Evolutionary conservation across 2,888 invertebrate species (phyloP).

Genomic region (Eristalinus aeneus): DNA sequence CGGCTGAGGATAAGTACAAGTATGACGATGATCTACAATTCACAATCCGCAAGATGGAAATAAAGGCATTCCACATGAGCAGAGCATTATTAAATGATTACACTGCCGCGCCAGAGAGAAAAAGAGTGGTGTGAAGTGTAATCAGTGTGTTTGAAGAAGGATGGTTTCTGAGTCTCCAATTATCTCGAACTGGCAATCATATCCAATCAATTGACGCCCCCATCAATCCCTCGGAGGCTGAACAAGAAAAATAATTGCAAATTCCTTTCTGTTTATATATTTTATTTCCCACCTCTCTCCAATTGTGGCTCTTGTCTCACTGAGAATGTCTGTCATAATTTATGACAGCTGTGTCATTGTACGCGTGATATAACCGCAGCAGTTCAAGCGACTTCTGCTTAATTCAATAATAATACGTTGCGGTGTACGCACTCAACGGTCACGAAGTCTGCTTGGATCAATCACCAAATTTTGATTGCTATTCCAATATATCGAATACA

Average conservation of each 20-base stretch:
- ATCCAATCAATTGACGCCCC: conserved; percentile 71
- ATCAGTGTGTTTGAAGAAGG: conserved; percentile 30
- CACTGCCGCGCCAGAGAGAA: conserved; percentile 25
- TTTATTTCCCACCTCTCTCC: not conserved
- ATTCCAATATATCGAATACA: too few relatives aligned
- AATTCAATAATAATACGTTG: conserved; percentile 62
- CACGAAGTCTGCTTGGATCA: not conserved
- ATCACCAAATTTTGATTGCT: not conserved
- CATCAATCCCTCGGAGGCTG: conserved; percentile 60
- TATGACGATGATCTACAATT: conserved; percentile 28
- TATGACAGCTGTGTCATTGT: not conserved
- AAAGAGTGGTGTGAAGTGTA: conserved; percentile 18
- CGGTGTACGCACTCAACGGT: conserved; percentile 17
- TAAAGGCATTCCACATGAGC: conserved; percentile 52
- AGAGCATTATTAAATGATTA: conserved; percentile 69
- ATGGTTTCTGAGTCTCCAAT: conserved; percentile 65
- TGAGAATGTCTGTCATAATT: not conserved
- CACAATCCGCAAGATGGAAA: conserved; percentile 57
- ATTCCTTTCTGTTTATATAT: conserved; percentile 12
- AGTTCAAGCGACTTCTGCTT: conserved; percentile 11
- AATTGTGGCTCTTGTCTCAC: not conserved
- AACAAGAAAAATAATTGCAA: conserved; percentile 40
- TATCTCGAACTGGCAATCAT: conserved; percentile 70
- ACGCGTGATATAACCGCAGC: conserved; percentile 10
- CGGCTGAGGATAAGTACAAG: not conserved